phyloP scores from a whole-genome alignment of 1,140 invertebrate genomes.

The Pogonognathellus flavescens region DNA sequence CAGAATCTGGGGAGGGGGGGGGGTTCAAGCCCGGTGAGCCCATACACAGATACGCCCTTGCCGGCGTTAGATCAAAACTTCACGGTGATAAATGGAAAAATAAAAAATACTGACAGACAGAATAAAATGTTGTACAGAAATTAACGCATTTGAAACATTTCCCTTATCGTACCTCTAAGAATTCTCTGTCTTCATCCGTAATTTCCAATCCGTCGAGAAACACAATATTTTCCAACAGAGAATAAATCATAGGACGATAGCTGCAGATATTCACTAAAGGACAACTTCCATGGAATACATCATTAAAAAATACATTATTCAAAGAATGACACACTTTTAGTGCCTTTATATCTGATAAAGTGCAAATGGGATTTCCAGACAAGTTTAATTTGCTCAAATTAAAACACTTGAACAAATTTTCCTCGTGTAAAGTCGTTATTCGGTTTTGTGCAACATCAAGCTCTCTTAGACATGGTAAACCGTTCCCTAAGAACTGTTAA shows the following conservation, averaged over 20 bases:
- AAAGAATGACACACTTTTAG: conserved; percentile 5
- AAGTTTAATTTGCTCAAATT: conserved; percentile 3
- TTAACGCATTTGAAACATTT: background rate
- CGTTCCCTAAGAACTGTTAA: conserved; percentile 17
- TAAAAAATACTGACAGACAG: too few species aligned
- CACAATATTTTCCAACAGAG: background rate
- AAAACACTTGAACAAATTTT: conserved; percentile 7
- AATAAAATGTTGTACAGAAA: too few species aligned
- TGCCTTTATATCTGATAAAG: conserved; percentile 26
- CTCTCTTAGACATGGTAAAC: background rate
- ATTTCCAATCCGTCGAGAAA: conserved; percentile 15
- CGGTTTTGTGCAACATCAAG: conserved; percentile 17
- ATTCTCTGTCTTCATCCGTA: background rate
- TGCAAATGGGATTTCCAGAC: conserved; percentile 32
- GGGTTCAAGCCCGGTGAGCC: too few species aligned
- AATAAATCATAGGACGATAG: background rate
- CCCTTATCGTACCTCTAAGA: background rate
- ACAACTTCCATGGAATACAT: background rate
- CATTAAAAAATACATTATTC: background rate
- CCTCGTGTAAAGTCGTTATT: conserved; percentile 3
- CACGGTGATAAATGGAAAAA: too few species aligned
- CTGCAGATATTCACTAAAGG: conserved; percentile 10
- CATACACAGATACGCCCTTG: too few species aligned
- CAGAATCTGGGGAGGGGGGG: too few species aligned
- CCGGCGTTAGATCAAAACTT: too few species aligned